Evolutionary conservation across 2,113 vertebrate genomes (phyloP).

Genomic region (Chamaea fasciata): DNA sequence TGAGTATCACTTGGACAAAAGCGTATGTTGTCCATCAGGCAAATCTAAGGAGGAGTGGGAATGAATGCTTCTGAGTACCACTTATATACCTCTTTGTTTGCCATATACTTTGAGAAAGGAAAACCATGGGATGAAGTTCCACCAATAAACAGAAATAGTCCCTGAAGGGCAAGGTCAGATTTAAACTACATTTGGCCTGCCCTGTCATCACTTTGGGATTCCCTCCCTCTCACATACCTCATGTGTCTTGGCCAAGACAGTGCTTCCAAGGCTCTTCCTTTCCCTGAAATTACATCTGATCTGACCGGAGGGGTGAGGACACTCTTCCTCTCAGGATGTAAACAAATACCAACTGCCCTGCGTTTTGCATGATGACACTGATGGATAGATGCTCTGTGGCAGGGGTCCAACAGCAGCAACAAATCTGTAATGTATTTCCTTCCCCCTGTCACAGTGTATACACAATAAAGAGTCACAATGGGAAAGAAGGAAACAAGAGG

Average conservation of each 20-base stretch:
- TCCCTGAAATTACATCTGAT: slow-evolving; percentile 42
- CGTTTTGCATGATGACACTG: background rate
- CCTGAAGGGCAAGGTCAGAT: background rate
- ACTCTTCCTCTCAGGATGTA: slow-evolving; percentile 47
- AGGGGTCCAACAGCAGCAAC: background rate
- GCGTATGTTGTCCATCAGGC: background rate
- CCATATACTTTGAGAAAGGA: background rate
- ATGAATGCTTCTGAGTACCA: background rate
- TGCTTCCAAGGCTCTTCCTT: slow-evolving; percentile 1
- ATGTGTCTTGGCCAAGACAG: background rate
- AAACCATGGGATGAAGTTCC: background rate
- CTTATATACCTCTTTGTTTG: background rate
- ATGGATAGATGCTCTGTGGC: slow-evolving; percentile 8
- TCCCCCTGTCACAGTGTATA: background rate
- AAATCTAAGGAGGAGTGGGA: background rate
- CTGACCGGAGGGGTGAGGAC: background rate
- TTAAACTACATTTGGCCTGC: background rate
- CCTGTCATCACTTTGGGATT: background rate
- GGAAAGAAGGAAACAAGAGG: background rate
- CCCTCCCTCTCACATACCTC: background rate
- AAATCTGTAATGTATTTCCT: background rate
- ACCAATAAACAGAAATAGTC: background rate
- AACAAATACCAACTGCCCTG: slow-evolving; percentile 3
- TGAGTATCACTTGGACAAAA: background rate
- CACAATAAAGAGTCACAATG: background rate